Evolutionary conservation across 2,888 invertebrate species (phyloP).

Genomic region (Cryptops parisi): DNA sequence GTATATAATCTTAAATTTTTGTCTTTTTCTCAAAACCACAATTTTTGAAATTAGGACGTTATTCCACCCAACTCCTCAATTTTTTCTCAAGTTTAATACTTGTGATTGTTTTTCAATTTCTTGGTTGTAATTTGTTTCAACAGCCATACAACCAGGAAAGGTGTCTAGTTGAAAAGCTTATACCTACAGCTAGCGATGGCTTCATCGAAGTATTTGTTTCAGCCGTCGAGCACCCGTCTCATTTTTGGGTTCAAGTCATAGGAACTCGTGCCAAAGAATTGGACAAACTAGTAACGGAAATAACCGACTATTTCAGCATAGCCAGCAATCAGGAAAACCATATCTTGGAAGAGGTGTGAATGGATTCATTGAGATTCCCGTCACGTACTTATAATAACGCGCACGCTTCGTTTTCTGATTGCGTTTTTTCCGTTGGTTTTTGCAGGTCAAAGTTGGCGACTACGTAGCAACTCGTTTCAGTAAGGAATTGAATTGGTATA

Average conservation of each 20-base stretch:
- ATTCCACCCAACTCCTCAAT: too few species aligned
- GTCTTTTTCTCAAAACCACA: too few species aligned
- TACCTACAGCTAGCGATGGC: conserved; percentile 35
- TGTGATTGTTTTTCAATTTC: neutral
- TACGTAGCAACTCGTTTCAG: conserved; percentile 69
- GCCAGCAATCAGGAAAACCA: too few species aligned
- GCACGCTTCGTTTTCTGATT: too few species aligned
- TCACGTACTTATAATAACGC: too few species aligned
- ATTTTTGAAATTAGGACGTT: too few species aligned
- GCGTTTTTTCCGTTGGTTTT: too few species aligned
- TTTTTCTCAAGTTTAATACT: neutral
- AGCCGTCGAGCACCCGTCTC: conserved; percentile 59
- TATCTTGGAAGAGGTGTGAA: conserved; percentile 31
- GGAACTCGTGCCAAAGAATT: conserved; percentile 58
- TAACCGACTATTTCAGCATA: conserved; percentile 68
- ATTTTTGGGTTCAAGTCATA: conserved; percentile 66
- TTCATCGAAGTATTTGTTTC: conserved; percentile 73
- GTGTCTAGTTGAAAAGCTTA: conserved; percentile 17
- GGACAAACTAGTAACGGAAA: conserved; percentile 60
- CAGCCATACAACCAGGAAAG: conserved; percentile 5
- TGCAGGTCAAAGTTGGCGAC: conserved; percentile 51
- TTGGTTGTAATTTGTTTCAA: neutral
- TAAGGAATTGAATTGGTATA: conserved; percentile 63
- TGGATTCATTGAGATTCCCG: too few species aligned
- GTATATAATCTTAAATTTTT: too few species aligned